These are phyloP conservation scores for Chymomyza costata DNA, from an alignment of 1,140 invertebrate genomes.

Conservation along the genomic window DNA sequence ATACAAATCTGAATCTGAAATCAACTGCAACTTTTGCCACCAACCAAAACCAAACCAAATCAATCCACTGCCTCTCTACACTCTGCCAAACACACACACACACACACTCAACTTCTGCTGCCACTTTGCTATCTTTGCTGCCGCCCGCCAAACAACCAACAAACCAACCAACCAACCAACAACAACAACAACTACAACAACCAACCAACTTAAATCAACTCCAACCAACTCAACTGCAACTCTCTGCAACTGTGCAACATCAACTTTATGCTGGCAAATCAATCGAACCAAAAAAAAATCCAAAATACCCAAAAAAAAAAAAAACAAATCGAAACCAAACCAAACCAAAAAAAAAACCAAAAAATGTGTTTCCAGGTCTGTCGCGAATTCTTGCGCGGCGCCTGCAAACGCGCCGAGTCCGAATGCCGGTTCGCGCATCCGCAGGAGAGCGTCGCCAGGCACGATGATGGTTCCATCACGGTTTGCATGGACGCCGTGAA, in stretches of 20 bases:
- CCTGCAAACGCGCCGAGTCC: slow-evolving; percentile 95
- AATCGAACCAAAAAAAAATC: slow-evolving; percentile 12
- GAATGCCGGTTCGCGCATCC: slow-evolving; percentile 99
- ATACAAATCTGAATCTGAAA: slow-evolving; percentile 4
- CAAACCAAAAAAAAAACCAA: slow-evolving; percentile 22
- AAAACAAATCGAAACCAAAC: slow-evolving; percentile 30
- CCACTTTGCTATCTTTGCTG: slow-evolving; percentile 65
- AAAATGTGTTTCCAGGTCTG: slow-evolving; percentile 87
- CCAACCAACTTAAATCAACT: slow-evolving; percentile 36
- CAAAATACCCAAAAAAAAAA: slow-evolving; percentile 14
- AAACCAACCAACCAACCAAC: slow-evolving; percentile 41
- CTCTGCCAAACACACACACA: slow-evolving; percentile 47
- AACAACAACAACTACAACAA: slow-evolving; percentile 27
- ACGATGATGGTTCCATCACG: slow-evolving; percentile 96
- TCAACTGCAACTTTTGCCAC: slow-evolving; percentile 7
- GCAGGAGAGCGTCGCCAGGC: slow-evolving; percentile 93
- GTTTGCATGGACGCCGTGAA: slow-evolving; percentile 99
- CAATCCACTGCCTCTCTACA: not conserved
- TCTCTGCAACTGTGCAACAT: not conserved
- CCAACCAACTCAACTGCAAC: slow-evolving; percentile 6
- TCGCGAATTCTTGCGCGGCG: slow-evolving; percentile 98
- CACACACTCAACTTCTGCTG: slow-evolving; percentile 51
- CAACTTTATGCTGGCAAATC: not conserved
- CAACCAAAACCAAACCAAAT: slow-evolving; percentile 1
- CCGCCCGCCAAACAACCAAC: slow-evolving; percentile 50